Conservation (phyloP, 2,113 vertebrate species). For the Tinamus guttatus region DNA sequence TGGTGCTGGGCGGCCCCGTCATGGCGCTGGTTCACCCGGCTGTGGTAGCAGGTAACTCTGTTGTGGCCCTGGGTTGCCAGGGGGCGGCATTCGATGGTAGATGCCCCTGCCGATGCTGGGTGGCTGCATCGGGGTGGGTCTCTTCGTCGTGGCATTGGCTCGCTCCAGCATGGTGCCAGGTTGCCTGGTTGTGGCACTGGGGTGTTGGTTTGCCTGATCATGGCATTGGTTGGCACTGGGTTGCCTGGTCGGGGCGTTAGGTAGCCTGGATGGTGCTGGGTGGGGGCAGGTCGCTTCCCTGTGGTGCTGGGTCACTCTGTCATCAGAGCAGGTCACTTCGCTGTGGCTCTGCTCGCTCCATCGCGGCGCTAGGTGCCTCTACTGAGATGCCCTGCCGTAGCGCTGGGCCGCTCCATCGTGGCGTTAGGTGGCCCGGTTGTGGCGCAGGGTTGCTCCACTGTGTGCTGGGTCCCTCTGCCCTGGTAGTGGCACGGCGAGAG, state of each 20-base stretch:
- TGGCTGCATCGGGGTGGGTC: too few relatives aligned
- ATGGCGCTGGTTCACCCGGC: too few relatives aligned
- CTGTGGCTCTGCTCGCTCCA: too few relatives aligned
- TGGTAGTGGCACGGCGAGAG: background rate
- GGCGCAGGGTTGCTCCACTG: background rate
- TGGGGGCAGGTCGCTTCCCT: too few relatives aligned
- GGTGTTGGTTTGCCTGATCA: too few relatives aligned
- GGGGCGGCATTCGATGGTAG: background rate
- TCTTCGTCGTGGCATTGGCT: too few relatives aligned
- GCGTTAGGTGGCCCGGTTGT: background rate
- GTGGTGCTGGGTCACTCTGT: too few relatives aligned
- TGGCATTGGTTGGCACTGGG: background rate
- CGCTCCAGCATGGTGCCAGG: too few relatives aligned
- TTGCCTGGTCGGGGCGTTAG: background rate
- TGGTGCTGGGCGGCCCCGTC: too few relatives aligned
- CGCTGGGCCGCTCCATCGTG: background rate
- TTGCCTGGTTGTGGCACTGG: background rate
- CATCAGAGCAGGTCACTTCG: background rate
- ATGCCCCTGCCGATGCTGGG: background rate
- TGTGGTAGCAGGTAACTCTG: too few relatives aligned
- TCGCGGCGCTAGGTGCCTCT: background rate
- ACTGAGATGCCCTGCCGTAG: background rate
- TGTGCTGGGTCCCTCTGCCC: background rate
- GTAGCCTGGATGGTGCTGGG: too few relatives aligned
- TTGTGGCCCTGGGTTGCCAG: too few relatives aligned